phyloP scores from a whole-genome alignment of 1,140 invertebrate species.

The Micrasema longulum region DNA sequence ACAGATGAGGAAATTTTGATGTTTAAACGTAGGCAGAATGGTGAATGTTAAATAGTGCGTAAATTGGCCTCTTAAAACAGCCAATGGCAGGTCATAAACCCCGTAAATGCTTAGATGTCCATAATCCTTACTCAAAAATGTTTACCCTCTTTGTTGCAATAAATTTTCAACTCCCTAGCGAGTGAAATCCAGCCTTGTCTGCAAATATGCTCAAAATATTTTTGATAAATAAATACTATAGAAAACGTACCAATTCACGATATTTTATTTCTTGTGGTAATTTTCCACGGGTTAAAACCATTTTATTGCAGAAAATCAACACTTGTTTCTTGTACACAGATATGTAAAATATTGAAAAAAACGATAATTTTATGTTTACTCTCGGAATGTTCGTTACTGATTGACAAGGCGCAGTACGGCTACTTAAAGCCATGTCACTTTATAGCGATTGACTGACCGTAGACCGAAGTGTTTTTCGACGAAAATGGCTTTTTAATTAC shows the following conservation, averaged over 20 bases:
- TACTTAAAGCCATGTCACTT: conserved; percentile 6
- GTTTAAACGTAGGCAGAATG: too few relatives aligned
- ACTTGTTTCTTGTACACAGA: not conserved
- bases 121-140: too few relatives aligned
- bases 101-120: too few relatives aligned
- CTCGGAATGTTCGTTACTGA: conserved; percentile 12
- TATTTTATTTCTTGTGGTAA: too few relatives aligned
- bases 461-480: conserved; percentile 22
- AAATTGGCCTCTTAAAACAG: too few relatives aligned
- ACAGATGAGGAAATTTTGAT: too few relatives aligned
- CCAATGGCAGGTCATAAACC: too few relatives aligned
- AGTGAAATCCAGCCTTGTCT: too few relatives aligned
- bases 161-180: too few relatives aligned
- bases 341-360: conserved; percentile 1
- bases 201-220: too few relatives aligned
- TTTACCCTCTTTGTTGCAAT: too few relatives aligned
- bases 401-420: conserved; percentile 1
- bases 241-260: conserved; percentile 11
- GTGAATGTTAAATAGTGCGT: too few relatives aligned
- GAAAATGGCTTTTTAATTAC: conserved; percentile 35
- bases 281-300: conserved; percentile 21
- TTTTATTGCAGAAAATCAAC: conserved; percentile 5
- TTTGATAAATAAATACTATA: not conserved
- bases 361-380: not conserved
- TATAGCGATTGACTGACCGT: not conserved